Evolutionary conservation across 1,140 invertebrate genomes (phyloP), one percentile per base, ranked within the genome.

Genomic region (Eulimnadia texana): DNA sequence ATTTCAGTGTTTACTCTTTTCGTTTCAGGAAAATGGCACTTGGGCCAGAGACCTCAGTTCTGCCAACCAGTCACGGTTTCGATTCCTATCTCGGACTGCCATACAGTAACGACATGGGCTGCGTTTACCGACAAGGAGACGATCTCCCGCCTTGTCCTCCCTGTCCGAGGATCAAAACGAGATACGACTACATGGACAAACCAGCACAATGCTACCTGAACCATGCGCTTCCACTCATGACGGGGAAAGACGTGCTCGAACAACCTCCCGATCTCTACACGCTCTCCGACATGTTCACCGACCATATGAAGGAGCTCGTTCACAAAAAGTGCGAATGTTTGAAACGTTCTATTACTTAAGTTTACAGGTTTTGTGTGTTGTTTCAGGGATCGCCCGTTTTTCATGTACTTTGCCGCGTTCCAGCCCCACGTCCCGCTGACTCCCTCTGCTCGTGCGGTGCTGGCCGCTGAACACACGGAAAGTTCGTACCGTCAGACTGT

Each of bases 31-130:
- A 67, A 67, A 60, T 67, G 65, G 65, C 66, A 67, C 50, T 56
- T 64, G 23, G 66, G 66, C 2, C 20, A 63, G 16, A 52, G 20
- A 33, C 20, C 22, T 25, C 58, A 60, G 3, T 62, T 64, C 66
- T 64, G 51, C 66, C 65, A 11, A 24, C 63, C 56, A 51, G 62
- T 28, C 53, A 60, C 20, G 66, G 66, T 6, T 67, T 67, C 54
- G 42, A 64, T n/a, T 47, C 25, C 2, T 67, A 67, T 47, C 28
- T 64, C 2, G 66, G 66, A 22, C 50, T 67, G n/a, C 66, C 66
- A 1, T 67, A 66, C 29, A 67, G 66, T 25, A 42, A 66, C 11
- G 66, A 64, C 58, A 67, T 67, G 66, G 66, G 66, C 10, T 67
- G 66, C 50, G 51, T 63, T 3, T 57, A 64, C 49, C 50, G 22